Base-by-base conservation (phyloP, 2,113 vertebrate genomes). In the Thunnus thynnus region DNA sequence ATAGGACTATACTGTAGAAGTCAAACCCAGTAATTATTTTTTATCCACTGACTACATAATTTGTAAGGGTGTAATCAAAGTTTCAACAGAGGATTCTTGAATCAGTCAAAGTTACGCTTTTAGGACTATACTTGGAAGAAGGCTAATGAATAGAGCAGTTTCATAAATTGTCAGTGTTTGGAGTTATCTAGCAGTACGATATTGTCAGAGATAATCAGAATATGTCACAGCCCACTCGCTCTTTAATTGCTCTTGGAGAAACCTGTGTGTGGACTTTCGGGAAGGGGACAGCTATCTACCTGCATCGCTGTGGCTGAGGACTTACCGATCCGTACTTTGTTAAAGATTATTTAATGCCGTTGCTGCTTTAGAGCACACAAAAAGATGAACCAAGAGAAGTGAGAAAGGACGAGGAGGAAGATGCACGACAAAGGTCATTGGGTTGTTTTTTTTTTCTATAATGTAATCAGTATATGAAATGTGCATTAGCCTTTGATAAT, bases 21-120 rank as follows among this genome's bases (percentile, higher is more conserved):
- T 61, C 74, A 50, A 69, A 85, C 13, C n/a, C 20, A 57, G 51
- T 41, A 55, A 64, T 73, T 70, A 61, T 57, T 51, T 74, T 85
- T 51, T 52, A 81, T 62, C 47, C 56, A 58, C 57, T 75, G 69
- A 80, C 60, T 61, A 67, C 54, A 68, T 78, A 13, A 73, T 71
- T 74, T 71, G 30, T 76, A 76, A 63, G 50, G 55, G 71, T 74
- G 50, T 74, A 67, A 83, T 89, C 54, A 80, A 67, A 80, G 82
- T 67, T 36, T 76, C 44, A 71, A 44, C 30, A n/a, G 54, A 70
- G 5, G 22, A 52, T 58, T 17, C 16, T 58, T 20, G 41, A 69
- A 80, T 84, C 61, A 51, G 27, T 81, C 13, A 61, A 41, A 73
- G 50, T 62, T 30, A 27, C 57, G 27, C 30, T 52, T 82, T 55